Conservation (phyloP, 1,140 invertebrate species). For the Halyomorpha halys region DNA sequence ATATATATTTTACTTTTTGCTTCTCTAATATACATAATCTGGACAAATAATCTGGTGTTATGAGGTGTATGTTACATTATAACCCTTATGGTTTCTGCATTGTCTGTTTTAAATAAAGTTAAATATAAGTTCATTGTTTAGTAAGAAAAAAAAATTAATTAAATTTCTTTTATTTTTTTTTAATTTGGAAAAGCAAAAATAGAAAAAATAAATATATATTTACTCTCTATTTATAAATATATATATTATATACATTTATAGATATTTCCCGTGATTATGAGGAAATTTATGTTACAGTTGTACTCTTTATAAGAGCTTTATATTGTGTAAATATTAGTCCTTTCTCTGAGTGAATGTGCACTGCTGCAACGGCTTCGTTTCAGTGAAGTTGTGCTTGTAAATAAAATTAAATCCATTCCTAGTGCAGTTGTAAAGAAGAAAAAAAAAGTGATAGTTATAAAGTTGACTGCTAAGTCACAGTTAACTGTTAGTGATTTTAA, state of each 20-base stretch:
- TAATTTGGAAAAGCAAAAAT: slow-evolving; percentile 1
- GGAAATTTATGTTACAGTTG: slow-evolving; percentile 8
- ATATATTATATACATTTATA: slow-evolving; percentile 5
- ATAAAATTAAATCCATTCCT: slow-evolving; percentile 16
- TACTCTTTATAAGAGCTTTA: slow-evolving; percentile 21
- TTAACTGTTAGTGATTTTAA: slow-evolving; percentile 16
- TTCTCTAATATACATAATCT: too few relatives aligned
- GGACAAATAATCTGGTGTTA: too few relatives aligned
- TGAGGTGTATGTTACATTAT: too few relatives aligned
- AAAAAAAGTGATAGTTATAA: slow-evolving; percentile 8
- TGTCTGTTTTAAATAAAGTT: neutral
- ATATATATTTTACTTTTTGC: too few relatives aligned
- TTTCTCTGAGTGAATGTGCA: neutral
- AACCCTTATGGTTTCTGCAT: too few relatives aligned
- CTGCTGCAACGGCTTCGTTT: slow-evolving; percentile 13
- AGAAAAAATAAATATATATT: slow-evolving; percentile 1
- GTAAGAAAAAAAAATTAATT: neutral
- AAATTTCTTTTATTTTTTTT: neutral
- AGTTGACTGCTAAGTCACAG: neutral
- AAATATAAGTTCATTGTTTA: neutral
- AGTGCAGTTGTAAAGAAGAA: neutral
- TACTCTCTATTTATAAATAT: neutral
- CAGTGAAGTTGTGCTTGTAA: slow-evolving; percentile 15
- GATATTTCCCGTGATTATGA: slow-evolving; percentile 2
- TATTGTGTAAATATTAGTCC: slow-evolving; percentile 15